phyloP scores from a whole-genome alignment of 1,140 invertebrate genomes.

The Eulimnadia texana region DNA sequence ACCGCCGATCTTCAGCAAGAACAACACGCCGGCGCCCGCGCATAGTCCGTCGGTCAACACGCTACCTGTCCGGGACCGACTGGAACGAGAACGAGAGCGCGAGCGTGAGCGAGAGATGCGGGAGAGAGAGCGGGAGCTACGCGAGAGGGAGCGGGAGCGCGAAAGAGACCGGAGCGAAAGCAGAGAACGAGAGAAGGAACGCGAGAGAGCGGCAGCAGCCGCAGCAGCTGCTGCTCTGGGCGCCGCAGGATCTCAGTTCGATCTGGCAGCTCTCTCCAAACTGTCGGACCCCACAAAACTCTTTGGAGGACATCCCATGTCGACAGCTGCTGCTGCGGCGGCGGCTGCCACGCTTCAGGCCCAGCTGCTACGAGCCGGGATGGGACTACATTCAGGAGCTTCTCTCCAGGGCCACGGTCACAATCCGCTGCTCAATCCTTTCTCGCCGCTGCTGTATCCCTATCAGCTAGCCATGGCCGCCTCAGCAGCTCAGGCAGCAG shows the following conservation, averaged over 20 bases:
- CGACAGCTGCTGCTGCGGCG: not conserved
- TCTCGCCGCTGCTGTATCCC: slow-evolving; percentile 67
- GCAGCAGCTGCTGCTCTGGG: slow-evolving; percentile 53
- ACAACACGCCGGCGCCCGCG: slow-evolving; percentile 21
- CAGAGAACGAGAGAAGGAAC: slow-evolving; percentile 15
- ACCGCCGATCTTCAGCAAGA: slow-evolving; percentile 18
- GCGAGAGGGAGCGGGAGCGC: slow-evolving; percentile 19
- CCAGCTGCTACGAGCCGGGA: slow-evolving; percentile 33
- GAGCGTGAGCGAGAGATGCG: slow-evolving; percentile 18
- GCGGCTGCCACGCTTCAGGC: slow-evolving; percentile 34
- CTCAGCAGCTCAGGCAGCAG: slow-evolving; percentile 35
- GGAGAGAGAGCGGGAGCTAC: slow-evolving; percentile 20
- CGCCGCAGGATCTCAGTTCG: slow-evolving; percentile 21
- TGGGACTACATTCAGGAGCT: slow-evolving; percentile 8
- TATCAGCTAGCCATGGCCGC: slow-evolving; percentile 67
- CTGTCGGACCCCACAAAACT: slow-evolving; percentile 15
- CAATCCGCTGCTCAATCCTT: slow-evolving; percentile 51
- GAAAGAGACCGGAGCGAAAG: slow-evolving; percentile 19
- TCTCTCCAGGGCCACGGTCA: slow-evolving; percentile 14
- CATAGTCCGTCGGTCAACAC: slow-evolving; percentile 20
- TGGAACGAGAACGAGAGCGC: slow-evolving; percentile 17
- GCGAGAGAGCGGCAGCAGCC: slow-evolving; percentile 28
- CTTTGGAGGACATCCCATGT: slow-evolving; percentile 12
- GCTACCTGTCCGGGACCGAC: slow-evolving; percentile 10
- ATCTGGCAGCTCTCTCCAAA: slow-evolving; percentile 6